Percentiles rank a stretch among this genome's conserved stretches.
Evolutionary conservation across 2,888 invertebrate species (phyloP).

Genomic region (Neoaliturus tenellus): DNA sequence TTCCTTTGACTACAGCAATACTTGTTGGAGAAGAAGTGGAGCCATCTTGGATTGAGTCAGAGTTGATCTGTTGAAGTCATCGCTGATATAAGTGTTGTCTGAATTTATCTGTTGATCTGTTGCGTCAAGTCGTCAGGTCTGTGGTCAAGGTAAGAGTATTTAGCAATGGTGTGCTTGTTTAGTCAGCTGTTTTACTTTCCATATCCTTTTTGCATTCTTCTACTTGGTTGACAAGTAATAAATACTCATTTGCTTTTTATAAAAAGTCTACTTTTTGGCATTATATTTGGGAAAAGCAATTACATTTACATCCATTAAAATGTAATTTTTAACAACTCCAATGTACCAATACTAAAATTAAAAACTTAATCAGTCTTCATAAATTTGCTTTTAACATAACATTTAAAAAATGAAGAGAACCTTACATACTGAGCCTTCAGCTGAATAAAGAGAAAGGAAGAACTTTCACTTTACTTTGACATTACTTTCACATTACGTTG

Average conservation of each 20-base stretch:
- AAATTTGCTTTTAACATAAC: too few species aligned
- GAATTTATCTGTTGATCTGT: neutral
- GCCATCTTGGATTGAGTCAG: conserved; percentile 42
- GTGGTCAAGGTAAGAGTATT: conserved; percentile 47
- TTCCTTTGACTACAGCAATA: conserved; percentile 34
- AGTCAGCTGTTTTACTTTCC: conserved; percentile 42
- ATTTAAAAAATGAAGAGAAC: too few species aligned
- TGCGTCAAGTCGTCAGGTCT: conserved; percentile 21
- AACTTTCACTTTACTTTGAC: too few species aligned
- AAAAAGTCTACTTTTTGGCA: neutral
- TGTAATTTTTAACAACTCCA: too few species aligned
- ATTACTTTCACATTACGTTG: too few species aligned
- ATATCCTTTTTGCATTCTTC: conserved; percentile 25
- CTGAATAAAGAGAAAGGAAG: too few species aligned
- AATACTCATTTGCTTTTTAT: neutral
- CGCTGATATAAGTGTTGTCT: neutral
- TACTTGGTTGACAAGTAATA: neutral
- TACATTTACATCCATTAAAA: neutral
- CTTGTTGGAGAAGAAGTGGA: conserved; percentile 41
- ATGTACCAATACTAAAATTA: too few species aligned
- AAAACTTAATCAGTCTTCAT: too few species aligned
- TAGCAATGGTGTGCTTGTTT: conserved; percentile 30
- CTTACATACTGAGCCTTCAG: too few species aligned
- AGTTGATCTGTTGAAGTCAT: conserved; percentile 22
- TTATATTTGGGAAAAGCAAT: too few species aligned